phyloP scores from a whole-genome alignment of 2,888 invertebrate species.

The Ectobius pallidus region DNA sequence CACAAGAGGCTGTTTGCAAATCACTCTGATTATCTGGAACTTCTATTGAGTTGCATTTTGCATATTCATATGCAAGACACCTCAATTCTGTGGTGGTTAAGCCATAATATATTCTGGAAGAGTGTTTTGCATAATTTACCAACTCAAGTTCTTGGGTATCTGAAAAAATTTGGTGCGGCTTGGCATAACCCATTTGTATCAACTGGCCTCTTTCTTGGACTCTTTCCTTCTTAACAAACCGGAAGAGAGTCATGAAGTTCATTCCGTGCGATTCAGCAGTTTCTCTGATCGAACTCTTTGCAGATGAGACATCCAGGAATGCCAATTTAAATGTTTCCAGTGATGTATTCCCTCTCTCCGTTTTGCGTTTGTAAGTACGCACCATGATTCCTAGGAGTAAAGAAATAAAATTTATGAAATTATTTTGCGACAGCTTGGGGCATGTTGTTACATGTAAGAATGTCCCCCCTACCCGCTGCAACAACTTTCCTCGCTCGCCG shows the following conservation, averaged over 20 bases:
- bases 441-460: no score
- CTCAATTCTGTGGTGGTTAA: slow-evolving; percentile 44
- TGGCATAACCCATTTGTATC: slow-evolving; percentile 12
- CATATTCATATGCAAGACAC: slow-evolving; percentile 46
- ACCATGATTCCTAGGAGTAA: no score
- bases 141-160: slow-evolving; percentile 41
- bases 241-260: neutral
- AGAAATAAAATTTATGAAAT: no score
- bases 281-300: neutral
- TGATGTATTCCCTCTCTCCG: no score
- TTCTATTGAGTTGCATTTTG: slow-evolving; percentile 40
- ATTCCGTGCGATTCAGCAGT: neutral
- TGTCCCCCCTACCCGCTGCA: no score
- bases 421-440: no score
- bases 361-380: no score
- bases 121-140: slow-evolving; percentile 37
- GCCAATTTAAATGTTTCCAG: no score
- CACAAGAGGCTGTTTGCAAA: slow-evolving; percentile 47
- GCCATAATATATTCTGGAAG: no score
- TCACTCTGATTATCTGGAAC: slow-evolving; percentile 45
- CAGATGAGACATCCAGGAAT: no score
- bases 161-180: slow-evolving; percentile 40
- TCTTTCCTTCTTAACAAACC: neutral
- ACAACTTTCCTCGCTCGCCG: no score
- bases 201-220: neutral